Evolutionary conservation across 2,888 invertebrate genomes (phyloP).

Genomic region (Globia sparganii): DNA sequence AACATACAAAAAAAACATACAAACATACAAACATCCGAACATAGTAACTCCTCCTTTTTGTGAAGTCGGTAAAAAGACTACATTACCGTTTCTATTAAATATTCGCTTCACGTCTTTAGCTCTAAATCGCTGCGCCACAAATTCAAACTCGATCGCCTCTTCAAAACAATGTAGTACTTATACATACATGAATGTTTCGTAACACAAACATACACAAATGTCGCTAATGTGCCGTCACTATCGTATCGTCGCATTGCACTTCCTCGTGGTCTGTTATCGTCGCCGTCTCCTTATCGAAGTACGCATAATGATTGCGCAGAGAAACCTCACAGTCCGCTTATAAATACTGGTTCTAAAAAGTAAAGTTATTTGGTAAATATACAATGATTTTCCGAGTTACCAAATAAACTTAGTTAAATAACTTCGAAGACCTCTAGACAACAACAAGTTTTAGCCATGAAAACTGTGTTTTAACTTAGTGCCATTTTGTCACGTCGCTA

Average conservation of each 20-base stretch:
- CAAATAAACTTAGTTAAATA: conserved; percentile 3
- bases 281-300: conserved; percentile 77
- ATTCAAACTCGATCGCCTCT: conserved; percentile 19
- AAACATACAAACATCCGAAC: too few species aligned
- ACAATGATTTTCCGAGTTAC: neutral
- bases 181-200: conserved; percentile 42
- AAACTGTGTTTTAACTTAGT: conserved; percentile 17
- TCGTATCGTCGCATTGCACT: conserved; percentile 73
- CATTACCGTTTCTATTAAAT: conserved; percentile 8
- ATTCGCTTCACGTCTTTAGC: neutral
- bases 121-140: conserved; percentile 1
- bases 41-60: too few species aligned
- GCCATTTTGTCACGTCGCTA: neutral
- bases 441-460: conserved; percentile 22
- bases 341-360: conserved; percentile 63
- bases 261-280: conserved; percentile 83
- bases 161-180: conserved; percentile 37
- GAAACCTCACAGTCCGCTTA: conserved; percentile 58
- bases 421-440: conserved; percentile 17
- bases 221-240: conserved; percentile 66
- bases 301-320: conserved; percentile 75
- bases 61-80: too few species aligned
- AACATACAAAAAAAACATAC: too few species aligned
- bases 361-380: neutral
- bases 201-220: conserved; percentile 62